Evolutionary conservation across 2,113 vertebrate species (phyloP), one percentile per base, ranked within the genome.

Genomic region (Ptilorrhoa leucosticta): DNA sequence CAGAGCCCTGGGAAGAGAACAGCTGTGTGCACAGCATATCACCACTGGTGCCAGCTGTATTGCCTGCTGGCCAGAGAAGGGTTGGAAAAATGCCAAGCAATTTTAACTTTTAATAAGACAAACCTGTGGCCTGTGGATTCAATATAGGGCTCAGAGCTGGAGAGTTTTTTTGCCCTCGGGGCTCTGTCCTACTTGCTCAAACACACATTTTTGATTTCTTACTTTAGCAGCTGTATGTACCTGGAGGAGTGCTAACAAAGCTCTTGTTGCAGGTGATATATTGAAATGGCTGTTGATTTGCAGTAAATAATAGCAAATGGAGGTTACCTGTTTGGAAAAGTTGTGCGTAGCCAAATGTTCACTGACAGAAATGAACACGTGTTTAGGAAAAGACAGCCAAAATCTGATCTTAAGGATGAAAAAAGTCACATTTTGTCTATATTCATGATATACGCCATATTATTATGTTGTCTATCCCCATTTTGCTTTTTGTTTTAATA

Each of bases 31-130:
- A 27, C 57, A 72, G 31, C 1, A 1, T 80, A 39, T n/a, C 40
- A 37, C 58, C 0, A 0, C 42, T 65, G 28, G 20, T 64, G 53
- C 78, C 78, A 82, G 70, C 61, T 90, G 53, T 15, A 28, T 45
- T 2, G 2, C 58, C 65, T 92, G 76, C 82, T 92, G 70, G 24
- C 53, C 70, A 50, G 50, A 27, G 84, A 60, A 45, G 5, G 15
- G 69, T 11, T 92, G 71, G 83, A 80, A 47, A 7, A 60, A 53
- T 2, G n/a, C 83, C 88, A 92, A 83, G 42, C 64, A 83, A 63
- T 88, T 94, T 93, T 64, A 95, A 91, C 33, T 87, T 93, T 72
- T 80, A 86, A 72, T 83, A 53, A 58, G 26, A 54, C n/a, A 89
- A 87, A 68, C 73, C 30, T 77, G n/a, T 50, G 58, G 45, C 73